Evolutionary conservation across 1,140 invertebrate genomes (phyloP).

Genomic region (Apocrypta bakeri): DNA sequence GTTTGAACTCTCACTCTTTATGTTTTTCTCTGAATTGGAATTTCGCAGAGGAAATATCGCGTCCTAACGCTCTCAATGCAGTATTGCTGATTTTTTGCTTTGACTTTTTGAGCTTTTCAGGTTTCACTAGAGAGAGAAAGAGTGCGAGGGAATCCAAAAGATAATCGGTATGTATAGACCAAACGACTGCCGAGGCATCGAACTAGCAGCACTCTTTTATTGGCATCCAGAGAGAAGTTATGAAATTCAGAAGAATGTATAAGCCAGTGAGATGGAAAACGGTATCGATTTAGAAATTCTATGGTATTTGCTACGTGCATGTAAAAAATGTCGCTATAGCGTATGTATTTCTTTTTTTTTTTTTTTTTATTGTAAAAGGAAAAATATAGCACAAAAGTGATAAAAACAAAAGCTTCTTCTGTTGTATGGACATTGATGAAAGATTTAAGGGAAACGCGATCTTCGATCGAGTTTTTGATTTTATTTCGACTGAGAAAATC

Average conservation of each 20-base stretch:
- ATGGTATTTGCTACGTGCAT: not conserved
- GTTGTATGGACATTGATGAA: too few species aligned
- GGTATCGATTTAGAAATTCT: not conserved
- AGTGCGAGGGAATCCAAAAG: not conserved
- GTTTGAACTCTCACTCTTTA: not conserved
- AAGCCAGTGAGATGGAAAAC: not conserved
- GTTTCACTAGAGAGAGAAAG: not conserved
- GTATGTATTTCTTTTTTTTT: too few species aligned
- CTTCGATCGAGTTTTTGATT: too few species aligned
- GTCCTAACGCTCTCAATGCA: not conserved
- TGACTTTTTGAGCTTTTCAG: not conserved
- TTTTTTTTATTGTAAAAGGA: too few species aligned
- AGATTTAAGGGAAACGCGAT: too few species aligned
- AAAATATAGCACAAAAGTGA: too few species aligned
- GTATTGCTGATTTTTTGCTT: not conserved
- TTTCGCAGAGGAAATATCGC: not conserved
- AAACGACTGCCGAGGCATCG: not conserved
- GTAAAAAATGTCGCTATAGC: not conserved
- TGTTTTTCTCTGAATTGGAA: slow-evolving; percentile 1
- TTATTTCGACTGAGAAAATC: too few species aligned
- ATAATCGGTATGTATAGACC: not conserved
- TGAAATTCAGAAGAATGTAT: too few species aligned
- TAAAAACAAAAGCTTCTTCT: too few species aligned
- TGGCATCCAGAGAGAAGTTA: slow-evolving; percentile 1
- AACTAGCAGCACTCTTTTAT: slow-evolving; percentile 18